A percentile compares a stretch with the other conserved stretches of the same genome.
phyloP scores from a whole-genome alignment of 2,113 vertebrate species.

The Arvicanthis niloticus region DNA sequence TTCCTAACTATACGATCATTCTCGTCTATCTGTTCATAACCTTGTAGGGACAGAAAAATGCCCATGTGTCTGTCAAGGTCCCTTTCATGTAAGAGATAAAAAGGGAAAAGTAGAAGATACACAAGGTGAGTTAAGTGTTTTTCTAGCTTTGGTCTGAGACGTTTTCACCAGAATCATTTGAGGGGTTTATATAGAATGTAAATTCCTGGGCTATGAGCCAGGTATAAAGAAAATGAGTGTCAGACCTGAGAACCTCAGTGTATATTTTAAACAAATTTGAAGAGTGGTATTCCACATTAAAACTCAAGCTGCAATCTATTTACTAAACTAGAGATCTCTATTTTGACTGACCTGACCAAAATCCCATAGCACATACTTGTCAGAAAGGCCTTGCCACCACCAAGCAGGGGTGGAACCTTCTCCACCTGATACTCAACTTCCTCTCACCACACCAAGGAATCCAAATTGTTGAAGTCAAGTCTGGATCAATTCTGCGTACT shows the following conservation, averaged over 20 bases:
- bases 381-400: background rate
- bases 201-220: background rate
- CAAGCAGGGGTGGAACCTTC: background rate
- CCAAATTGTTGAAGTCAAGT: background rate
- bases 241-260: background rate
- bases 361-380: background rate
- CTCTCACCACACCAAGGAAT: background rate
- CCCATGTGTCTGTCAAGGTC: background rate
- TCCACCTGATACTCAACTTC: background rate
- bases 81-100: background rate
- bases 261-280: constrained; percentile 11
- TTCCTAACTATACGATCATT: background rate
- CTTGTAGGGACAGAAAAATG: background rate
- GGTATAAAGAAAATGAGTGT: background rate
- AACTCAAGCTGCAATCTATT: background rate
- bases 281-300: background rate
- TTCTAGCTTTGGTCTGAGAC: background rate
- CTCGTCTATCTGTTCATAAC: background rate
- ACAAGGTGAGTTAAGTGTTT: background rate
- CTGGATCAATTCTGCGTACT: background rate
- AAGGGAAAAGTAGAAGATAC: background rate
- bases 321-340: background rate
- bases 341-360: background rate
- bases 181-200: background rate
- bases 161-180: background rate